Evolutionary conservation across 1,140 invertebrate species (phyloP).

Genomic region (Cryptotermes secundus): DNA sequence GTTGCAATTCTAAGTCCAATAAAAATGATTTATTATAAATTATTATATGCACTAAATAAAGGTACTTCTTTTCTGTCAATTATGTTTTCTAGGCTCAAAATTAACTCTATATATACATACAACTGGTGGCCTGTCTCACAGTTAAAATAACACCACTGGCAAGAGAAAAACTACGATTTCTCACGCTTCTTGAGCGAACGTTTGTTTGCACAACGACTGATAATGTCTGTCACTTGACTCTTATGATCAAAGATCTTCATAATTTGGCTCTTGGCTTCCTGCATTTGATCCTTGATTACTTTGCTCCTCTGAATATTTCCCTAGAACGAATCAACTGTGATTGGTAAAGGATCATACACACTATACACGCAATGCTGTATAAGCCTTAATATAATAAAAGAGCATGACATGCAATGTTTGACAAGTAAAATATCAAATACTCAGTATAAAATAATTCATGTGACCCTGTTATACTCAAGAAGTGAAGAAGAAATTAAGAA

Average conservation of each 20-base stretch:
- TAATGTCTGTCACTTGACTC: constrained; percentile 81
- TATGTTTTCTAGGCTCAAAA: not conserved
- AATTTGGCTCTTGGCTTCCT: constrained; percentile 82
- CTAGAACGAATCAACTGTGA: constrained; percentile 51
- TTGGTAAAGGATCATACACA: too few species aligned
- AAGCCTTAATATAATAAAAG: too few species aligned
- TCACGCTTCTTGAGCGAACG: constrained; percentile 86
- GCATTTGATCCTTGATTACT: constrained; percentile 88
- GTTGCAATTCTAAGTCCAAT: not conserved
- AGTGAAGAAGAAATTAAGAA: too few species aligned
- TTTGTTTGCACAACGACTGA: constrained; percentile 86
- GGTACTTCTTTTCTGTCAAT: not conserved
- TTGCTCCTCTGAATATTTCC: constrained; percentile 93
- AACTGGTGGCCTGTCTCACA: not conserved
- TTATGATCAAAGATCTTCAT: constrained; percentile 91
- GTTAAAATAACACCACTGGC: not conserved
- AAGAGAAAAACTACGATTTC: constrained; percentile 45
- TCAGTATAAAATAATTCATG: too few species aligned
- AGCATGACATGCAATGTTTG: too few species aligned
- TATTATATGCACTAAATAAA: not conserved
- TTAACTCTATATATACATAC: not conserved
- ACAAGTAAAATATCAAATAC: too few species aligned
- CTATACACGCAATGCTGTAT: too few species aligned
- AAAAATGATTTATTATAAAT: not conserved
- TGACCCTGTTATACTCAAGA: too few species aligned